Evolutionary conservation across 1,140 invertebrate species (phyloP).

Genomic region (Trichonephila inaurata): DNA sequence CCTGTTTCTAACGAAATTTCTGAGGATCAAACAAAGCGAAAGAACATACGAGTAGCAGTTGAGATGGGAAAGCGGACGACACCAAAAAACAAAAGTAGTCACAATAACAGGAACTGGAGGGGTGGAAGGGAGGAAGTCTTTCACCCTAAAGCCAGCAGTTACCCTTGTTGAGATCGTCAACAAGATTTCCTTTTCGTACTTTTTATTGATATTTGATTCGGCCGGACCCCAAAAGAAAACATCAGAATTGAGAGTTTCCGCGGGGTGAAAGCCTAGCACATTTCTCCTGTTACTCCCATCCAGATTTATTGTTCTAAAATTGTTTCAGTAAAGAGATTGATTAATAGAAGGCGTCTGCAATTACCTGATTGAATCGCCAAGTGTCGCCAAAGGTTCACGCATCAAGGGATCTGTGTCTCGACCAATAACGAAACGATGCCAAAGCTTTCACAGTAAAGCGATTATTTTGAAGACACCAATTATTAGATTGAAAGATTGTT

Average conservation of each 20-base stretch:
- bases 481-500: slow-evolving; percentile 11
- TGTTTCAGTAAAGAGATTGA: slow-evolving; percentile 47
- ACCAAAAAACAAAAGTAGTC: slow-evolving; percentile 21
- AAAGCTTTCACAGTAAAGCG: slow-evolving; percentile 32
- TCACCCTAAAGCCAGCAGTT: slow-evolving; percentile 32
- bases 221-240: slow-evolving; percentile 5
- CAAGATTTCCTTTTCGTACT: background rate
- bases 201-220: slow-evolving; percentile 60
- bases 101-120: background rate
- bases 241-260: background rate
- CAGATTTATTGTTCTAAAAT: slow-evolving; percentile 63
- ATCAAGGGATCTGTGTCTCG: slow-evolving; percentile 34
- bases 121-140: background rate
- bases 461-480: slow-evolving; percentile 26
- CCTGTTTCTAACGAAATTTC: slow-evolving; percentile 50
- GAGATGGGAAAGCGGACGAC: background rate
- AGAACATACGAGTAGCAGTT: background rate
- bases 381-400: slow-evolving; percentile 48
- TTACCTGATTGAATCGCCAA: slow-evolving; percentile 50
- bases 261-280: background rate
- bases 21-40: slow-evolving; percentile 25
- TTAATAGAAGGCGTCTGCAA: slow-evolving; percentile 57
- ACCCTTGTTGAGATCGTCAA: slow-evolving; percentile 26
- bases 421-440: slow-evolving; percentile 31
- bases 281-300: slow-evolving; percentile 50